Evolutionary conservation across 2,888 invertebrate genomes (phyloP), one percentile per base, ranked within the genome.

Genomic region (Cabera pusaria): DNA sequence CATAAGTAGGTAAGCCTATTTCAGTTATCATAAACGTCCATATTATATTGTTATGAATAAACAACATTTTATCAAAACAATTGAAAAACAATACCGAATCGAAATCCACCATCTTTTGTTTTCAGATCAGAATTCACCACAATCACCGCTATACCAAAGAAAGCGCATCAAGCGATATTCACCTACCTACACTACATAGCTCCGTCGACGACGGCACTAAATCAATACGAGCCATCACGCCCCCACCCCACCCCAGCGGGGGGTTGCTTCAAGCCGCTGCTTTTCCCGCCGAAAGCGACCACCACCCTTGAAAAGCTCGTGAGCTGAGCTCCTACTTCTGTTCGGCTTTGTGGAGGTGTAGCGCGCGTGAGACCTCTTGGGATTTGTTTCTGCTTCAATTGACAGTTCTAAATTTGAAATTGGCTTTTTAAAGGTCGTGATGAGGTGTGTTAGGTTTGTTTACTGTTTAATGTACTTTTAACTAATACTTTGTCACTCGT

Each of bases 221-320:
- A 90, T 90, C 90, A 90, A 90, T 90, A 90, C 90, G 85, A 83
- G 82, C 87, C 89, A 87, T 89, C 89, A 86, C 82, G 69, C 81
- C 79, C 72, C 71, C 68, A 52, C 64, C 64, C 60, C 52, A 52
- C 58, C 62, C 64, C 57, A 53, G 56, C 46, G 52, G 47, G 40
- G 33, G 32, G 26, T 52, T 69, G 64, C 68, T 70, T 71, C 72
- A 77, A 77, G 76, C 81, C 70, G 67, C 66, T 73, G 76, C 75
- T 80, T 83, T 38, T 84, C 80, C 85, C 85, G 85, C 85, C 86
- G 85, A 86, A 87, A 87, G 87, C 82, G 77, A 66, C 81, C 81
- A 83, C 87, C 87, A 85, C 88, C 88, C 88, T 87, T 86, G 87
- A 86, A 88, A 87, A 86, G 80, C 87, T 83, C 86, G 86, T 74